A percentile compares a stretch with the other conserved stretches of the same genome.
These are phyloP conservation scores for Cryptoblepharus egeriae DNA, from an alignment of 2,797 vertebrate genomes.

Conservation along the genomic window DNA sequence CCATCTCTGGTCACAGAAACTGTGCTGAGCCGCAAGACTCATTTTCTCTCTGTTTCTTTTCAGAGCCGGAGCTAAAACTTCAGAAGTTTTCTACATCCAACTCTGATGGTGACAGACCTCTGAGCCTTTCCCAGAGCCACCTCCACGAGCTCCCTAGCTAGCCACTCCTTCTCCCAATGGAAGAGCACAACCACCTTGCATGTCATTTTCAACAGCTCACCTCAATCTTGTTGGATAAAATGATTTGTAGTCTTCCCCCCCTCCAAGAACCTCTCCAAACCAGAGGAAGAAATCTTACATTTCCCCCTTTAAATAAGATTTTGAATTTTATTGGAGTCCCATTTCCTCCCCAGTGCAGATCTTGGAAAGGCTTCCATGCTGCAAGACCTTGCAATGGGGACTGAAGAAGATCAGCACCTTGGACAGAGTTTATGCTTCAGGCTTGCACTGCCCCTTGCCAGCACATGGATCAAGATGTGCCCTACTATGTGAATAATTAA, in stretches of 20 bases:
- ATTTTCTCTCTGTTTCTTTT: not conserved
- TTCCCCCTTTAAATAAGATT: fast-evolving
- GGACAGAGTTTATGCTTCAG: not conserved
- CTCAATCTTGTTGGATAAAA: not conserved
- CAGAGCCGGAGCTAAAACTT: not conserved
- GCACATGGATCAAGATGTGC: not conserved
- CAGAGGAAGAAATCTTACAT: not conserved
- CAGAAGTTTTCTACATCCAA: not conserved
- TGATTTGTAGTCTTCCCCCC: no score
- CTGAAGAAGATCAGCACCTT: not conserved
- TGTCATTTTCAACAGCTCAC: no score
- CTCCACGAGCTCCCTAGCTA: not conserved
- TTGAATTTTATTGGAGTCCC: not conserved
- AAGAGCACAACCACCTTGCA: no score
- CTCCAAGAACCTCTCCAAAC: not conserved
- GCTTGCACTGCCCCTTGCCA: not conserved
- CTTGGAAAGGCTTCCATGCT: no score
- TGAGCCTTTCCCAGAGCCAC: not conserved
- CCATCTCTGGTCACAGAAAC: no score
- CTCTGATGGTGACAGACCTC: fast-evolving
- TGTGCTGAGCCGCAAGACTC: not conserved
- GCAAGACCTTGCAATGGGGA: not conserved
- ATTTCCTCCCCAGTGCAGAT: not conserved
- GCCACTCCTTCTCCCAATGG: fast-evolving
- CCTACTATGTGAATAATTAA: no score